phyloP scores from a whole-genome alignment of 2,113 vertebrate species.

The Glareola pratincola region DNA sequence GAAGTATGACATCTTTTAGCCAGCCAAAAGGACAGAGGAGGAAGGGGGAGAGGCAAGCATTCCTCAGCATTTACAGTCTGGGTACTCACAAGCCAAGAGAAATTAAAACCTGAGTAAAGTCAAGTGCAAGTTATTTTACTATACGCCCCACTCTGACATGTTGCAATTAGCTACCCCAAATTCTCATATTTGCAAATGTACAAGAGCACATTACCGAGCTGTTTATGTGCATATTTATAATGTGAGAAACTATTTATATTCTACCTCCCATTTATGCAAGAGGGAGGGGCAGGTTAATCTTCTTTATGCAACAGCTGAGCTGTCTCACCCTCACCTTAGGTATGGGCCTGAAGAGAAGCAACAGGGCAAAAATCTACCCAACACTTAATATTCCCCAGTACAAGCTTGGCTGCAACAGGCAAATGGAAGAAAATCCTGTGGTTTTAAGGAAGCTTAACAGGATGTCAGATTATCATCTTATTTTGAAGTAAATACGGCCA shows the following conservation, averaged over 20 bases:
- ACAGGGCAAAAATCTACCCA: background rate
- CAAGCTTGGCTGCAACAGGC: background rate
- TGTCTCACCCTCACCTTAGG: background rate
- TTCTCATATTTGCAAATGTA: background rate
- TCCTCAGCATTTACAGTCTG: background rate
- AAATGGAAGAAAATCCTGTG: background rate
- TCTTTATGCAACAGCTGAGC: background rate
- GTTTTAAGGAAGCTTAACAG: background rate
- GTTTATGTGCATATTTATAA: background rate
- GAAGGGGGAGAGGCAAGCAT: background rate
- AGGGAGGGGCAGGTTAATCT: background rate
- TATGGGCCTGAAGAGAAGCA: background rate
- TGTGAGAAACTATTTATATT: background rate
- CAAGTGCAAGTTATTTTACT: background rate
- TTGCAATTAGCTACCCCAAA: background rate
- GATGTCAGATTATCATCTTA: background rate
- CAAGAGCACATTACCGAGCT: background rate
- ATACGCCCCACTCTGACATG: background rate
- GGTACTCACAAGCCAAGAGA: background rate
- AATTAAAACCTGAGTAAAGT: background rate
- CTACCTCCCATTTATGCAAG: background rate
- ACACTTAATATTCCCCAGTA: background rate
- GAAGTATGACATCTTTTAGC: background rate
- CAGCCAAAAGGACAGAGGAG: background rate
- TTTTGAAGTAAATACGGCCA: background rate